Evolutionary conservation across 2,888 invertebrate species (phyloP).

Genomic region (Pogonocherus hispidulus): DNA sequence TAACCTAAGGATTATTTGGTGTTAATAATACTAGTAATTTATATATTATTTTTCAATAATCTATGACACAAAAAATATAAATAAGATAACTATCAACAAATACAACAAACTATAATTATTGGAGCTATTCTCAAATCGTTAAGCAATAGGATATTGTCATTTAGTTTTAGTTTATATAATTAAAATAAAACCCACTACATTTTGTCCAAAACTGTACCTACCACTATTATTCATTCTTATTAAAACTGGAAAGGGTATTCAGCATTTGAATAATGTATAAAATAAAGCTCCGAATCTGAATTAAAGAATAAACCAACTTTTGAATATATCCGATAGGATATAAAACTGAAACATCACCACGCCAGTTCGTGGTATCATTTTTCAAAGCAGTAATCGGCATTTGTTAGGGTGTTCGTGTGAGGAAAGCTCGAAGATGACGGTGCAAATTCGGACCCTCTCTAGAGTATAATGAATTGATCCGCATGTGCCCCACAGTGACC

Average conservation of each 20-base stretch:
- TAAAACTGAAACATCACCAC: constrained; percentile 37
- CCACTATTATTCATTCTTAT: background rate
- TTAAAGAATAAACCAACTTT: constrained; percentile 34
- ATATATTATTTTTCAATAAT: too few species aligned
- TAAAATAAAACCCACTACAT: too few species aligned
- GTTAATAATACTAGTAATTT: too few species aligned
- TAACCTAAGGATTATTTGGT: too few species aligned
- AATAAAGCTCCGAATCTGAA: constrained; percentile 28
- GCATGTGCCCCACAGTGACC: constrained; percentile 64
- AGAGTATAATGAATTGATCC: constrained; percentile 67
- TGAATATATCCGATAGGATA: constrained; percentile 41
- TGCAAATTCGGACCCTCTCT: constrained; percentile 66
- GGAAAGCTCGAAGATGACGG: constrained; percentile 62
- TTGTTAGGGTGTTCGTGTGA: constrained; percentile 51
- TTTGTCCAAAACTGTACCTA: too few species aligned
- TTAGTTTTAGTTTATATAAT: too few species aligned
- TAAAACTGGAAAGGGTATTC: background rate
- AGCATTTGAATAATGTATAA: constrained; percentile 28
- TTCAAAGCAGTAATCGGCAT: constrained; percentile 54
- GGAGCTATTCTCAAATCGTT: too few species aligned
- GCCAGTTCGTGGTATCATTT: constrained; percentile 50
- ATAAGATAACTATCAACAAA: too few species aligned
- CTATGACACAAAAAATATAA: too few species aligned
- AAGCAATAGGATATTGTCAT: too few species aligned
- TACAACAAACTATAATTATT: too few species aligned